Evolutionary conservation across 2,797 vertebrate genomes (phyloP), one percentile per base, ranked within the genome.

Genomic region (Falco biarmicus): DNA sequence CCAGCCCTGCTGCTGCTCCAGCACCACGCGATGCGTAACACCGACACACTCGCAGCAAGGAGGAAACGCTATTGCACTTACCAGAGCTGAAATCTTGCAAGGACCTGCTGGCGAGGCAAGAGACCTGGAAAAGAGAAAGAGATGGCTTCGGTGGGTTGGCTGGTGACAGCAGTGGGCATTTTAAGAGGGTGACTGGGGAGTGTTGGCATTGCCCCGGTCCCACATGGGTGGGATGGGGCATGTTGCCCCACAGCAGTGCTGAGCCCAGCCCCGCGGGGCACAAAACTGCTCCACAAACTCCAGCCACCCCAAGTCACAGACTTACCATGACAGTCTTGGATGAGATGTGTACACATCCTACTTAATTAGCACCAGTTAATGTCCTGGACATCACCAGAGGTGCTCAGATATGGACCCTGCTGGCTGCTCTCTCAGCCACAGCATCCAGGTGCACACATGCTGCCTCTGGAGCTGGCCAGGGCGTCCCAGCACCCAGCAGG

Each of bases 11-110:
- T 17, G 69, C 39, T 39, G 15, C 39, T 59, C 73, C 80, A 69
- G 43, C 53, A 45, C 31, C 74, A 63, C 0, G 0, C 0, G 0
- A n/a, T 3, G 5, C 32, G 73, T 43, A 4, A 6, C 47, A 41
- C 34, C 1, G 1, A 9, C 11, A 10, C 2, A 1, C 20, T n/a
- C 26, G 56, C 41, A 19, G 39, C 1, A 0, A 95, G 45, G 28
- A 90, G 59, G 15, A 85, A 86, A 70, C 0, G 7, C 31, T 26
- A 22, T 10, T 50, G 65, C 54, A 96, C 97, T 97, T 96, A 97
- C 97, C 94, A 73, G 93, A 89, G 95, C 88, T 22, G 73, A 77
- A 95, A 83, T 75, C 80, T 66, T 89, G 78, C 82, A 54, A 74
- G 84, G 83, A 84, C 50, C 83, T 93, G 88, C 64, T 89, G 81